These are phyloP conservation scores for Nyctereutes procyonoides DNA, from an alignment of 2,113 vertebrate species.

Conservation along the genomic window DNA sequence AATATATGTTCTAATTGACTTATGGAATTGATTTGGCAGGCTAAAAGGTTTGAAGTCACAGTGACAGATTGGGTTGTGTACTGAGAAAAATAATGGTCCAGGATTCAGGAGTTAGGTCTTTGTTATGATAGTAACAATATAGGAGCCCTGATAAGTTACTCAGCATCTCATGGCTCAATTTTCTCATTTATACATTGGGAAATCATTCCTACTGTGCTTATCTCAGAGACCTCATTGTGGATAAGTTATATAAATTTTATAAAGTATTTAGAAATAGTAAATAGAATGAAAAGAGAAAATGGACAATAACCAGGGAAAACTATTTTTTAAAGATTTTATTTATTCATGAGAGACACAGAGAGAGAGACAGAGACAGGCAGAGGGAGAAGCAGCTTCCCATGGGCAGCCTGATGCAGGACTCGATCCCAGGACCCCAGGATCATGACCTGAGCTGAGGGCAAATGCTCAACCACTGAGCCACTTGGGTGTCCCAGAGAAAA, in stretches of 20 bases:
- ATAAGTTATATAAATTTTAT: neutral
- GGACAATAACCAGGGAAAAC: neutral
- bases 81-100: conserved; percentile 38
- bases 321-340: too few relatives aligned
- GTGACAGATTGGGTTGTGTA: neutral
- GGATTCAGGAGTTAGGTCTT: conserved; percentile 5
- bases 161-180: neutral
- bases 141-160: neutral
- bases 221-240: neutral
- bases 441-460: too few relatives aligned
- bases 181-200: neutral
- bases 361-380: too few relatives aligned
- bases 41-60: conserved; percentile 45
- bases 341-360: too few relatives aligned
- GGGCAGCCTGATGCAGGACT: too few relatives aligned
- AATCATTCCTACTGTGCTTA: neutral
- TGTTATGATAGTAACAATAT: conserved; percentile 11
- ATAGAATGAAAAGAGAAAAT: conserved; percentile 2
- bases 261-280: neutral
- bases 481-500: neutral
- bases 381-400: too few relatives aligned
- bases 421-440: too few relatives aligned
- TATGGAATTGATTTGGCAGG: neutral
- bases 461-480: too few relatives aligned
- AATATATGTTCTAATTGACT: conserved; percentile 56